Base-by-base conservation (phyloP, 2,113 vertebrate species). In the Gorsachius goisagi region DNA sequence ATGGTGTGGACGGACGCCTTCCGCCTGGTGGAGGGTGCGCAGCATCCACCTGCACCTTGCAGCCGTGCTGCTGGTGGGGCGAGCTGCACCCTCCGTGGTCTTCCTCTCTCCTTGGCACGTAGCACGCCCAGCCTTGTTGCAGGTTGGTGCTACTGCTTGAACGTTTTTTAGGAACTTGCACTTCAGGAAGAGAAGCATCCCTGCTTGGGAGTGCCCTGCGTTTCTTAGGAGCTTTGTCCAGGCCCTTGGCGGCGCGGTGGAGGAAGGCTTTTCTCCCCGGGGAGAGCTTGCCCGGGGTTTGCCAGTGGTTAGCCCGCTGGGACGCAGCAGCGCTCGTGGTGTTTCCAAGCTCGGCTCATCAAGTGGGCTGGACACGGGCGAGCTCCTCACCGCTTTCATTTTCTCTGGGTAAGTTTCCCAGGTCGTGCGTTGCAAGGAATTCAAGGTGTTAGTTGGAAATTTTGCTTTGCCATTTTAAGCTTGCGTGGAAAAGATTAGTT, bases 51-150 rank as follows among this genome's bases (percentile, higher is more conserved):
- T 15, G 30, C 56, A 56, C 50, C 18, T 17, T 18, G 13, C 28
- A 62, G n/a, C 21, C 15, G 1, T 0, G 0, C 17, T 30, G 37
- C 37, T 17, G 23, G 6, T 22, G 52, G 23, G 50, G 53, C 0
- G 12, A 35, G 20, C 11, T 53, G 3, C 6, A 2, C 30, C 28
- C n/a, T 81, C 50, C 1, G 1, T 1, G 6, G 45, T 10, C 19
- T 19, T 64, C 19, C 66, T 11, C 35, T 20, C 17, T 55, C 14
- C 28, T 64, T 63, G 41, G 21, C 8, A 1, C 15, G 27, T 4
- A 18, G 28, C 21, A 32, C 64, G 44, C 32, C 19, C 58, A 58
- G 11, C 13, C 50, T 37, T 16, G 16, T 19, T 49, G 19, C 10
- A 30, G 17, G 7, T 5, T 53, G 32, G 30, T n/a, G 33, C 9